Base-by-base conservation (phyloP, 2,888 invertebrate species). In the Cerastoderma edule region DNA sequence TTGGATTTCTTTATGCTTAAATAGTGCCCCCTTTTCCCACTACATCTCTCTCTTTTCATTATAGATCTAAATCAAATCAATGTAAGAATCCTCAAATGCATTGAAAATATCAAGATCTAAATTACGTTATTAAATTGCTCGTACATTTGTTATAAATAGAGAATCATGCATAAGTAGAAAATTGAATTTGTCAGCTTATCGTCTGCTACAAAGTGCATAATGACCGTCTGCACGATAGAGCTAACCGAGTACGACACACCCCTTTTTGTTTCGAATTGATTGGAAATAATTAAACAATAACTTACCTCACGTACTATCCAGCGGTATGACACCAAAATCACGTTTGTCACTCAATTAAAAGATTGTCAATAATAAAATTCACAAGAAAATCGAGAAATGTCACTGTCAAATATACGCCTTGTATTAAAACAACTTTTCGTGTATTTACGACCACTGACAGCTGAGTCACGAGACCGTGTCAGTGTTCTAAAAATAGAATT, bases 391-490 rank as follows among this genome's bases (percentile, higher is more conserved):
- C 3, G 6, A 24, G 35, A 60, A 60, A 8, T 60, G 60, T 60
- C 60, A 60, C 3, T 8, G n/a, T 16, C 8, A 33, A 33, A 39
- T 13, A 39, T 22, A 35, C n/a, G n/a, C 1, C 39, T 60, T 39
- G 60, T 60, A 39, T 60, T 60, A 22, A 60, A 60, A 39, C 27
- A 60, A 60, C 39, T 60, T 60, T 57, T 60, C 60, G 39, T 60
- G 60, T 60, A 39, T 60, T 60, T 60, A 60, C 60, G 39, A 60
- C 19, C 60, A 35, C 19, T 60, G 60, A 60, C 60, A 60, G 60
- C 27, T 60, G 60, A 60, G 60, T 60, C 60, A 60, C 60, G 60
- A 60, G 60, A 60, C 60, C 60, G 60, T 60, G 60, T 60, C 60
- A 60, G 24, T 60, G 22, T 33, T 19, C 60, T 60, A 39, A 39